These are phyloP conservation scores for Vireo altiloquus DNA, from an alignment of 2,113 vertebrate species.

Conservation along the genomic window DNA sequence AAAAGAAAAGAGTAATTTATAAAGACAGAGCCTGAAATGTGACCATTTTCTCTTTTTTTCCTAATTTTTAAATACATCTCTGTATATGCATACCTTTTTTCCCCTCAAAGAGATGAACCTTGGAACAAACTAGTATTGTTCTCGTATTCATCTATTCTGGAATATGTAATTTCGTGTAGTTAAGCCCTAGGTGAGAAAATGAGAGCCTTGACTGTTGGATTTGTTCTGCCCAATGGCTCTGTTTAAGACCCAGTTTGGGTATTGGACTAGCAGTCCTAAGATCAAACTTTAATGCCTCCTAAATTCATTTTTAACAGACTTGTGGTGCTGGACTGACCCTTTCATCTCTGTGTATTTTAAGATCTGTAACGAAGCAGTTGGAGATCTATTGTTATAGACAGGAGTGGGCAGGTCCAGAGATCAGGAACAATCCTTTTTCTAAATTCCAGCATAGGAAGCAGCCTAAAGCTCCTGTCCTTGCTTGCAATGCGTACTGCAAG, in stretches of 20 bases:
- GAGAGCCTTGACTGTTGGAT: background rate
- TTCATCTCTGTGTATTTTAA: constrained; percentile 8
- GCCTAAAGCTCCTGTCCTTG: background rate
- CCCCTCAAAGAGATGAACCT: background rate
- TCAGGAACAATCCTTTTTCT: background rate
- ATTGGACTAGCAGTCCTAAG: background rate
- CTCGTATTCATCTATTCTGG: background rate
- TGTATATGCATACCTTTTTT: background rate
- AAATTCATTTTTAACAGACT: constrained; percentile 1
- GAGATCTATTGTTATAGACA: background rate
- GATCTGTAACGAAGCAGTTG: background rate
- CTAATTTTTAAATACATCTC: no score
- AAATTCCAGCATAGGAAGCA: background rate
- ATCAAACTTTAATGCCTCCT: constrained; percentile 7
- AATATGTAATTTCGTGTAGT: background rate
- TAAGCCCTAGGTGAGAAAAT: background rate
- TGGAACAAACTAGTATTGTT: background rate
- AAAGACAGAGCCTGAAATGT: background rate
- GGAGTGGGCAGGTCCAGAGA: background rate
- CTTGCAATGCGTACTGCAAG: background rate
- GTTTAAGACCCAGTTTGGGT: background rate
- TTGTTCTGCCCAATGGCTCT: background rate
- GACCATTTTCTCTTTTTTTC: background rate
- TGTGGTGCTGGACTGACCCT: background rate
- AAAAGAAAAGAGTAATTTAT: background rate